phyloP scores from a whole-genome alignment of 2,797 vertebrate genomes.

The Tauraco hartlaubi region DNA sequence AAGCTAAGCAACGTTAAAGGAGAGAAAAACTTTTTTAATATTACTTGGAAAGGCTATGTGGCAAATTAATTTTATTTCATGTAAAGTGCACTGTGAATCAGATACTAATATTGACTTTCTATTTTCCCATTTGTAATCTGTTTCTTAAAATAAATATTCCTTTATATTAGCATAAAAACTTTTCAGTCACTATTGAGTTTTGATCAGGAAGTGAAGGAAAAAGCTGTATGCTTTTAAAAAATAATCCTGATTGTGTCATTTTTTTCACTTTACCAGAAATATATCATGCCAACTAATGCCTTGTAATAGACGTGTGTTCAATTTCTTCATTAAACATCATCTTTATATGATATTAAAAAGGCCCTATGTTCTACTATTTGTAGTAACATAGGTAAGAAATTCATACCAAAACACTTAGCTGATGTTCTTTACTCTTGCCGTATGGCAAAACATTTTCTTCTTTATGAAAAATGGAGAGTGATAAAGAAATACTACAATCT shows the following conservation, averaged over 20 bases:
- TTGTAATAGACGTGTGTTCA: neutral
- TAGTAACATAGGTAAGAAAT: neutral
- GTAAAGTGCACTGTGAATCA: neutral
- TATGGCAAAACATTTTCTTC: neutral
- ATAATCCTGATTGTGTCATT: neutral
- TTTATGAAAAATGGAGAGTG: neutral
- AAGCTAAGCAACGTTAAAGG: neutral
- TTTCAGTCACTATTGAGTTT: neutral
- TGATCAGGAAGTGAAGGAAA: neutral
- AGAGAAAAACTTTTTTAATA: neutral
- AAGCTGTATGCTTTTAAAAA: neutral
- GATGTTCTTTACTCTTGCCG: neutral
- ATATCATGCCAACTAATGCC: neutral
- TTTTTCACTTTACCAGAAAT: neutral
- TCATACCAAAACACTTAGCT: neutral
- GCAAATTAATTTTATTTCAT: slow-evolving; percentile 6
- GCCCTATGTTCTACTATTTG: neutral
- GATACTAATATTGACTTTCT: slow-evolving; percentile 12
- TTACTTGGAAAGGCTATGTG: slow-evolving; percentile 9
- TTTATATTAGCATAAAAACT: neutral
- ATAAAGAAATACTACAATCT: neutral
- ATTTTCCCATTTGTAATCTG: neutral
- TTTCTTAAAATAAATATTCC: slow-evolving; percentile 7
- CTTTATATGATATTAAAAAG: neutral
- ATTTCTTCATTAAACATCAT: neutral